phyloP scores from a whole-genome alignment of 1,140 invertebrate genomes.

The Alviniconcha marisindica region DNA sequence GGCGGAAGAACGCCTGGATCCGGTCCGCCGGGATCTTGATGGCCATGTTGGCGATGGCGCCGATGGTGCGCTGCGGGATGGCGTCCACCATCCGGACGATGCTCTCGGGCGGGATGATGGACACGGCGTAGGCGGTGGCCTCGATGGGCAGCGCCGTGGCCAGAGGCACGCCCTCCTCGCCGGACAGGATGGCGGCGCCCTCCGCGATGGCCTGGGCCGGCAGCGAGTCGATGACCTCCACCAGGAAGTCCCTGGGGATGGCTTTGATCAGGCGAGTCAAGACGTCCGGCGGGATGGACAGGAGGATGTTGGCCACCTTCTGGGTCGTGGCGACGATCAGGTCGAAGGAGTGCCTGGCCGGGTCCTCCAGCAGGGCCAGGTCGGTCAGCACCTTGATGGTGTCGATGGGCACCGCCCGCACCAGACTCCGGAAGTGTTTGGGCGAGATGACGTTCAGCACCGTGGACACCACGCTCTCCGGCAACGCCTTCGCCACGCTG shows the following conservation, averaged over 20 bases:
- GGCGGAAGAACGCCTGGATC: not conserved
- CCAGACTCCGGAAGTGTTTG: not conserved
- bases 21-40: not conserved
- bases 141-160: not conserved
- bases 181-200: conserved; percentile 23
- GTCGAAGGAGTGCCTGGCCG: not conserved
- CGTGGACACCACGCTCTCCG: conserved; percentile 22
- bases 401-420: conserved; percentile 29
- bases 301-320: conserved; percentile 28
- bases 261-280: conserved; percentile 31
- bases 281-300: not conserved
- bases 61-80: conserved; percentile 10
- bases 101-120: conserved; percentile 15
- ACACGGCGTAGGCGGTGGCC: conserved; percentile 18
- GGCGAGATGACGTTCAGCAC: conserved; percentile 17
- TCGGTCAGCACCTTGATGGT: conserved; percentile 11
- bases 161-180: conserved; percentile 27
- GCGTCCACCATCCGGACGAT: conserved; percentile 32
- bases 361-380: not conserved
- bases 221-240: conserved; percentile 21
- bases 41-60: conserved; percentile 27
- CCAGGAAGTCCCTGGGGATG: conserved; percentile 6
- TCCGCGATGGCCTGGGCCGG: conserved; percentile 23
- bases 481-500: not conserved
- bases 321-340: conserved; percentile 3